These are phyloP conservation scores for Pseudoatta argentina DNA, from an alignment of 1,140 invertebrate species.

Conservation along the genomic window DNA sequence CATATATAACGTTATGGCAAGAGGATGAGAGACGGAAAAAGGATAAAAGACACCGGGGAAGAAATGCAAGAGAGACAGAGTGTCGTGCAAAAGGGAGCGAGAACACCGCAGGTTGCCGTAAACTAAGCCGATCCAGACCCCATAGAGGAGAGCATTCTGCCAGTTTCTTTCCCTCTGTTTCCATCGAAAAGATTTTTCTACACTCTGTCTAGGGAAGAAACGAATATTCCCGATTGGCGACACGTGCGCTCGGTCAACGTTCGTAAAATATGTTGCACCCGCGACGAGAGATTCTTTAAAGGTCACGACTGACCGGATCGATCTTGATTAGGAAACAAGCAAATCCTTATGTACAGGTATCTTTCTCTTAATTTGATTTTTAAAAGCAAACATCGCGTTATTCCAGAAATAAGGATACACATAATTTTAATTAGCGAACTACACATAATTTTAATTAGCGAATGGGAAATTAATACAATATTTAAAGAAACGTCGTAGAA, in stretches of 20 bases:
- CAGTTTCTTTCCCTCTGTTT: slow-evolving; percentile 72
- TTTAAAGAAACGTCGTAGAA: not conserved
- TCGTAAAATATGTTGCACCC: slow-evolving; percentile 67
- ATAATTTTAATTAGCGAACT: not conserved
- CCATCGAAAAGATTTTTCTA: slow-evolving; percentile 73
- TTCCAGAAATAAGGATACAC: not conserved
- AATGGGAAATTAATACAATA: not conserved
- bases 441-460: not conserved
- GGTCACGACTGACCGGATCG: slow-evolving; percentile 6
- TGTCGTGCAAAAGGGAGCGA: slow-evolving; percentile 55
- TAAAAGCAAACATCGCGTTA: not conserved
- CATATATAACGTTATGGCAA: slow-evolving; percentile 73
- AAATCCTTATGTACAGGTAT: not conserved
- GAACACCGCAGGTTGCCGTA: slow-evolving; percentile 44
- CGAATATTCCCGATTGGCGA: slow-evolving; percentile 60
- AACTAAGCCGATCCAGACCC: slow-evolving; percentile 74
- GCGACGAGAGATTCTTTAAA: slow-evolving; percentile 56
- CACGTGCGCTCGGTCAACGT: slow-evolving; percentile 66
- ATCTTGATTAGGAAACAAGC: slow-evolving; percentile 64
- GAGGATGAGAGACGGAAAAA: slow-evolving; percentile 37
- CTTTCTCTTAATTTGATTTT: slow-evolving; percentile 2
- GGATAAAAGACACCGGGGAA: slow-evolving; percentile 48
- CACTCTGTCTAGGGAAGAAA: slow-evolving; percentile 63
- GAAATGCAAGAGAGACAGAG: slow-evolving; percentile 23
- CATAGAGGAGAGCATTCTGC: slow-evolving; percentile 65